A percentile compares a stretch with the other conserved stretches of the same genome.
phyloP scores from a whole-genome alignment of 1,140 invertebrate species.

The Caenorhabditis tropicalis region DNA sequence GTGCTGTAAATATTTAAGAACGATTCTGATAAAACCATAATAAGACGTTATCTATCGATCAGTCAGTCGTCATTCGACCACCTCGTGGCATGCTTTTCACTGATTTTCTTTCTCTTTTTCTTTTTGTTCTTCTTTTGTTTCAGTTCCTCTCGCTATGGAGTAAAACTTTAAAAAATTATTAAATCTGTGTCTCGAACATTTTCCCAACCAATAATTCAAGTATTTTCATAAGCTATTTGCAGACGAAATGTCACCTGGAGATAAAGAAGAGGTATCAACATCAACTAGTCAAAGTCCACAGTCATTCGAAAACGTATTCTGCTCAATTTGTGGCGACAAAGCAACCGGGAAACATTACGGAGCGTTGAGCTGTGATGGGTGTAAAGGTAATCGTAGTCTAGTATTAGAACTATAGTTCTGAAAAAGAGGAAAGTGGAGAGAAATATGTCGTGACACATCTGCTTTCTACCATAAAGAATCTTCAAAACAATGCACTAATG shows the following conservation, averaged over 20 bases:
- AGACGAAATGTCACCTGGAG: background rate
- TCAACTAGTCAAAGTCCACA: constrained; percentile 22
- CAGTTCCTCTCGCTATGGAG: no score
- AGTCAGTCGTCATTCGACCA: constrained; percentile 31
- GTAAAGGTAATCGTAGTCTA: constrained; percentile 78
- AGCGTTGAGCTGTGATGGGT: constrained; percentile 88
- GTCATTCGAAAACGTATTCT: constrained; percentile 72
- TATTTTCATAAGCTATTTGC: no score
- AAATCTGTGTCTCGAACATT: no score
- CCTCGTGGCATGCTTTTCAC: constrained; percentile 23
- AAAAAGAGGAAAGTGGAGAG: background rate
- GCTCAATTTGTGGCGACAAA: constrained; percentile 92
- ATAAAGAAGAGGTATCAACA: constrained; percentile 7
- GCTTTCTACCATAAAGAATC: background rate
- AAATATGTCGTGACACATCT: constrained; percentile 19
- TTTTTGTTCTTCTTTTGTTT: background rate
- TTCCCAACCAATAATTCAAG: background rate
- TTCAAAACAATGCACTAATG: constrained; percentile 30
- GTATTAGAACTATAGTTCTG: background rate
- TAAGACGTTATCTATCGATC: constrained; percentile 34
- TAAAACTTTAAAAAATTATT: no score
- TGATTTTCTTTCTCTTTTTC: background rate
- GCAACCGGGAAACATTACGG: constrained; percentile 94
- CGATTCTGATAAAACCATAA: constrained; percentile 32
- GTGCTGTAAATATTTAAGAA: background rate